phyloP scores from a whole-genome alignment of 2,888 invertebrate species.

The Brachyptera risi region DNA sequence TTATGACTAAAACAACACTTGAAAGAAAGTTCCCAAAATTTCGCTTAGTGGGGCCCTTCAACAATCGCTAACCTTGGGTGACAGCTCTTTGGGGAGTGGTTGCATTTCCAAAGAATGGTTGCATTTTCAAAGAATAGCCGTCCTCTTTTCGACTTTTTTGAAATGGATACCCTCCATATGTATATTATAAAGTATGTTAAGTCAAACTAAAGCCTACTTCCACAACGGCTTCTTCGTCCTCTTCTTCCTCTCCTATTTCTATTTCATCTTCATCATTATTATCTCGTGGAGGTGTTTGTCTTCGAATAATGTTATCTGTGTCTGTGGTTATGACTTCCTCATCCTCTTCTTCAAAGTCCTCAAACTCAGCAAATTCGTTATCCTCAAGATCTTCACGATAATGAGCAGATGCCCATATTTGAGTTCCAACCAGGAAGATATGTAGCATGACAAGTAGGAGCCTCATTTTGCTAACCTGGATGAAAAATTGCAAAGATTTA shows the following conservation, averaged over 20 bases:
- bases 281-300: background rate
- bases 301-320: constrained; percentile 1
- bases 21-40: too few relatives aligned
- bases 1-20: too few relatives aligned
- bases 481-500: too few relatives aligned
- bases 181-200: too few relatives aligned
- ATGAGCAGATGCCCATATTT: constrained; percentile 45
- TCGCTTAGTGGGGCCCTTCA: too few relatives aligned
- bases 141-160: too few relatives aligned
- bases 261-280: constrained; percentile 25
- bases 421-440: constrained; percentile 45
- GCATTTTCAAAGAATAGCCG: too few relatives aligned
- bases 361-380: constrained; percentile 94
- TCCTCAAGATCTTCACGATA: constrained; percentile 58
- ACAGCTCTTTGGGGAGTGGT: too few relatives aligned
- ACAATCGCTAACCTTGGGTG: too few relatives aligned
- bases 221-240: constrained; percentile 57
- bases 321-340: constrained; percentile 38
- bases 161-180: too few relatives aligned
- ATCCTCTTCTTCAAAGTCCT: constrained; percentile 75
- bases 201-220: constrained; percentile 52
- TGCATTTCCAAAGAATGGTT: too few relatives aligned
- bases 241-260: constrained; percentile 43
- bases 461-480: constrained; percentile 44
- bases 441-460: constrained; percentile 45